Evolutionary conservation across 1,140 invertebrate genomes (phyloP).

Genomic region (Thaumetopoea pityocampa): DNA sequence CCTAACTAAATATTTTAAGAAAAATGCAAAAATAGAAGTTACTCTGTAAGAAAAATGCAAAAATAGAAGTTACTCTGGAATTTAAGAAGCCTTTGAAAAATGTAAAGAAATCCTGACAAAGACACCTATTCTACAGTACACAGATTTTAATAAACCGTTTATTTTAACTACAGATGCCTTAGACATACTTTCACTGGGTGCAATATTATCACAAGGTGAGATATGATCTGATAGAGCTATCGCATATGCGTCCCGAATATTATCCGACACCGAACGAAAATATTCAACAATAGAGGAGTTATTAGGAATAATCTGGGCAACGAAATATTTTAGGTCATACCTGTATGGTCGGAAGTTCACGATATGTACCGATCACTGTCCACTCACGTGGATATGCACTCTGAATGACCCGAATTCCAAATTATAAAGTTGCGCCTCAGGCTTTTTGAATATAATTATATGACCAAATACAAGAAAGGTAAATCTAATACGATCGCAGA

Average conservation of each 20-base stretch:
- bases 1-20: conserved; percentile 28
- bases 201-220: conserved; percentile 16
- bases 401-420: conserved; percentile 40
- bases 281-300: conserved; percentile 15
- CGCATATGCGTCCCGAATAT: conserved; percentile 13
- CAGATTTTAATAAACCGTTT: conserved; percentile 24
- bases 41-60: conserved; percentile 31
- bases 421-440: conserved; percentile 34
- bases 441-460: conserved; percentile 11
- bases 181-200: conserved; percentile 23
- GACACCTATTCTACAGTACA: conserved; percentile 13
- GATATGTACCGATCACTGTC: conserved; percentile 19
- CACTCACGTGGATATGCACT: conserved; percentile 36
- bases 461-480: conserved; percentile 8
- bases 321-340: too few species aligned
- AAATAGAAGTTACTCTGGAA: conserved; percentile 6
- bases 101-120: conserved; percentile 17
- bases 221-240: conserved; percentile 19
- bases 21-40: conserved; percentile 18
- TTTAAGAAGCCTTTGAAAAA: conserved; percentile 11
- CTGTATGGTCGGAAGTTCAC: conserved; percentile 19
- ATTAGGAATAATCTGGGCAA: too few species aligned
- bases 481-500: conserved; percentile 12
- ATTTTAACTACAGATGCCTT: conserved; percentile 27
- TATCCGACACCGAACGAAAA: conserved; percentile 10